Base-by-base conservation (phyloP, 2,797 vertebrate species). In the Poeciliopsis gracilis region DNA sequence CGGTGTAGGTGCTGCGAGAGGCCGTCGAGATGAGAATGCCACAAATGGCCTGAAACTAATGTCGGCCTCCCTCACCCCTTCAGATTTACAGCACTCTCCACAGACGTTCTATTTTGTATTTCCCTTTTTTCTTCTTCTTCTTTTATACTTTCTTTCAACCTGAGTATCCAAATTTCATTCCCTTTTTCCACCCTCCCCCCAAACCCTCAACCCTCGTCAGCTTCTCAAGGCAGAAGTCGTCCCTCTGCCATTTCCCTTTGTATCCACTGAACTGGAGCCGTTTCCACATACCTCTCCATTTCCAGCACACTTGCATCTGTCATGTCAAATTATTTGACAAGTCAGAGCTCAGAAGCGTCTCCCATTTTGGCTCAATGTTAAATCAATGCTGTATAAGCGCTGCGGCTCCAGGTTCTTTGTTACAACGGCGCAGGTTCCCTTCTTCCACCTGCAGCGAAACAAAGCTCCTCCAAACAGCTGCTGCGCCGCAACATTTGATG, bases 21-120 rank as follows among this genome's bases (percentile, higher is more conserved):
- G 90, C 66, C 79, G 84, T 83, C 78, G 83, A 93, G 92, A 94
- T 93, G 92, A 91, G 89, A 93, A 92, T 90, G 89, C 87, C 91
- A 87, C 92, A 93, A 94, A 94, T 94, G 93, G 90, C 85, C 90
- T 93, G 92, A 93, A 91, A 94, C 92, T 92, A 94, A 94, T 93
- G 93, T 91, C 88, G 90, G 87, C 88, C 93, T 90, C 85, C 71
- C 84, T 92, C 91, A 89, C 86, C 89, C 89, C 82, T 2, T 38
- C 70, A 89, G 89, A 92, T 92, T 92, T 92, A 93, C 91, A 90
- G 79, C 86, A 73, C 83, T 87, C 86, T 85, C 80, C 51, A 70
- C 86, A 88, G 76, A 87, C 75, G 81, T 82, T 84, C 69, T 57
- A 80, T 88, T 88, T 84, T 83, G 71, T 45, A 53, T 51, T 72